Conservation (phyloP, 2,113 vertebrate genomes). For the Chaetops frenatus region DNA sequence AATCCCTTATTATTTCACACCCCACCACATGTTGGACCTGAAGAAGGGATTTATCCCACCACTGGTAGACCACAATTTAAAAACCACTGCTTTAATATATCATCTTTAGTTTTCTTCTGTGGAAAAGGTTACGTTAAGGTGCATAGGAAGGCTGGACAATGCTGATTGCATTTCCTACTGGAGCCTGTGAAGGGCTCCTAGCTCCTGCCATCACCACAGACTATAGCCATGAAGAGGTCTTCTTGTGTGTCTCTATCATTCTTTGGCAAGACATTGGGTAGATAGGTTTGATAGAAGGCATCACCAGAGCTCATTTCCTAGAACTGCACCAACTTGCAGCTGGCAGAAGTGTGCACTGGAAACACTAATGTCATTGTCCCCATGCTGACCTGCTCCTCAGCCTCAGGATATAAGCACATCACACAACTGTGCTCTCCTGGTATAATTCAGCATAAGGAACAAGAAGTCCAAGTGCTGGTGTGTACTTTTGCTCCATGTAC, state of each 20-base stretch:
- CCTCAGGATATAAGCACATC: not conserved
- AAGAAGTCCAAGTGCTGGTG: not conserved
- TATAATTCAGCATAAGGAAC: not conserved
- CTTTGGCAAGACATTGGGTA: not conserved
- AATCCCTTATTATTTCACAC: not conserved
- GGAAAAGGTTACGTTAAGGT: not conserved
- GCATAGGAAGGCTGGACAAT: not conserved
- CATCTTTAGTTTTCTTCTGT: not conserved
- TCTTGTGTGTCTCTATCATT: accelerated
- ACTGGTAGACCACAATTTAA: not conserved
- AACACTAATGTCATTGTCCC: not conserved
- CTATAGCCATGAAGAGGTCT: not conserved
- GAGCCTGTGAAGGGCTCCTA: not conserved
- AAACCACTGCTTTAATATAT: not conserved
- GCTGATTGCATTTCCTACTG: not conserved
- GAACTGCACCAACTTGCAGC: not conserved
- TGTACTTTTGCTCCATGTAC: not conserved
- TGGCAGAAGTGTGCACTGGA: not conserved
- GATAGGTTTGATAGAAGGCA: not conserved
- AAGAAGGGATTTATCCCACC: not conserved
- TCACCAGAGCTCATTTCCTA: not conserved
- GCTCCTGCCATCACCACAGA: not conserved
- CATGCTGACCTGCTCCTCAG: not conserved
- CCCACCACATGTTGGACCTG: not conserved
- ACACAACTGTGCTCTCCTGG: accelerated